These are phyloP conservation scores for Ladona fulva DNA, from an alignment of 1,140 invertebrate species.

Conservation along the genomic window DNA sequence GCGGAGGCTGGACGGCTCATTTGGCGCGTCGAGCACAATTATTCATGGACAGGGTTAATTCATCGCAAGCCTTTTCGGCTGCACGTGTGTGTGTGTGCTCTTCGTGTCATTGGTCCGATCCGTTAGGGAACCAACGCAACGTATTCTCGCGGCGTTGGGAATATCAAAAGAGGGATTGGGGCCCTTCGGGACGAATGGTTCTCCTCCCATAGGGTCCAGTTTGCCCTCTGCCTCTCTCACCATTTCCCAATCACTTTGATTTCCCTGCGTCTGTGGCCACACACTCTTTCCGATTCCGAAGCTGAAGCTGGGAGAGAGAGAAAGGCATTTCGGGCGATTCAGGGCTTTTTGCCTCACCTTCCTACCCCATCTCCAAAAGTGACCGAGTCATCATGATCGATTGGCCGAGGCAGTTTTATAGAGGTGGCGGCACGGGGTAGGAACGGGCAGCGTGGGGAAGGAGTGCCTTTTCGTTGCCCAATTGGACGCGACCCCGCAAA, in stretches of 20 bases:
- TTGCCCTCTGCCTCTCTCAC: not conserved
- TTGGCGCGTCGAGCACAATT: not conserved
- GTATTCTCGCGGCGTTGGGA: not conserved
- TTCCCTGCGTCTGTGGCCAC: not conserved
- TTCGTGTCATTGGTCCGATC: not conserved
- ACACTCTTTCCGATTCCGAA: not conserved
- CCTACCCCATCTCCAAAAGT: not conserved
- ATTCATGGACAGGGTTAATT: not conserved
- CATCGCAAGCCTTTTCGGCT: not conserved
- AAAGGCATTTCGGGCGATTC: not conserved
- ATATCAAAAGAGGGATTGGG: not conserved
- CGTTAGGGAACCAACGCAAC: not conserved
- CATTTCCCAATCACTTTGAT: constrained; percentile 1
- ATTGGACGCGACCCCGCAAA: not conserved
- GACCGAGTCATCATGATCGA: not conserved
- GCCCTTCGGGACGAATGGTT: not conserved
- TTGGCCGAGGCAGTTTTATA: not conserved
- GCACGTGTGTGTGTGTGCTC: not conserved
- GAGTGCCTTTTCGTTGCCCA: not conserved
- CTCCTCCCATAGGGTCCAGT: not conserved
- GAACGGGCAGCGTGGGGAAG: not conserved
- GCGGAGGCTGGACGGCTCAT: not conserved
- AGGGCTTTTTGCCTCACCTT: not conserved
- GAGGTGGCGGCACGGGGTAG: not conserved
- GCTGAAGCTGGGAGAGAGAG: not conserved